Evolutionary conservation across 1,140 invertebrate species (phyloP).

Genomic region (Brachionus sp.): DNA sequence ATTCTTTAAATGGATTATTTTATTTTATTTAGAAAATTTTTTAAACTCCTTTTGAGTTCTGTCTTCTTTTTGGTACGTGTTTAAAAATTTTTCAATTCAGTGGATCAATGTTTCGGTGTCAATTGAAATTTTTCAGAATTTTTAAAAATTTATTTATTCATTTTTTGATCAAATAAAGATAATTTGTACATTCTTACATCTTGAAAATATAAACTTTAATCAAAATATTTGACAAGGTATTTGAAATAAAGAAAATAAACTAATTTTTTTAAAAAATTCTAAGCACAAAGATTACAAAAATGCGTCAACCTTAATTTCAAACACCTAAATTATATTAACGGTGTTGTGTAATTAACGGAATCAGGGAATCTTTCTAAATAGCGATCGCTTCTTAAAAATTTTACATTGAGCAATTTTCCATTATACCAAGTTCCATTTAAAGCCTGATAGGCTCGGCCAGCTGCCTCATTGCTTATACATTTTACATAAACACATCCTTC

Average conservation of each 20-base stretch:
- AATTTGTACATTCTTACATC: conserved; percentile 7
- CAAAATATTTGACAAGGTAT: background rate
- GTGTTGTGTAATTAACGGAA: conserved; percentile 9
- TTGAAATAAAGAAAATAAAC: background rate
- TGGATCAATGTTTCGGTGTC: too few species aligned
- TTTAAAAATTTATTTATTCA: background rate
- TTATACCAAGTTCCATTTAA: conserved; percentile 42
- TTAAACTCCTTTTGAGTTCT: background rate
- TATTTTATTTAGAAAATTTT: background rate
- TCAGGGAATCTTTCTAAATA: conserved; percentile 44
- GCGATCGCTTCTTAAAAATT: conserved; percentile 42
- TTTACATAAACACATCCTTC: conserved; percentile 45
- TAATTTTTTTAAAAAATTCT: background rate
- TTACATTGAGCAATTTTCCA: conserved; percentile 40
- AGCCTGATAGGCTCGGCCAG: conserved; percentile 33
- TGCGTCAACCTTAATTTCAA: background rate
- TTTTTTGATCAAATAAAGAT: background rate
- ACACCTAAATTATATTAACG: background rate
- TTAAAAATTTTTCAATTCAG: too few species aligned
- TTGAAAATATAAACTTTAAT: background rate
- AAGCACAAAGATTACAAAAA: background rate
- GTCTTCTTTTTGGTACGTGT: too few species aligned
- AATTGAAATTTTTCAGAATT: too few species aligned
- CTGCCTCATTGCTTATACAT: conserved; percentile 28
- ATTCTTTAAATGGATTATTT: too few species aligned